phyloP scores from a whole-genome alignment of 2,888 invertebrate genomes.

The Gonocerus acuteangulatus region DNA sequence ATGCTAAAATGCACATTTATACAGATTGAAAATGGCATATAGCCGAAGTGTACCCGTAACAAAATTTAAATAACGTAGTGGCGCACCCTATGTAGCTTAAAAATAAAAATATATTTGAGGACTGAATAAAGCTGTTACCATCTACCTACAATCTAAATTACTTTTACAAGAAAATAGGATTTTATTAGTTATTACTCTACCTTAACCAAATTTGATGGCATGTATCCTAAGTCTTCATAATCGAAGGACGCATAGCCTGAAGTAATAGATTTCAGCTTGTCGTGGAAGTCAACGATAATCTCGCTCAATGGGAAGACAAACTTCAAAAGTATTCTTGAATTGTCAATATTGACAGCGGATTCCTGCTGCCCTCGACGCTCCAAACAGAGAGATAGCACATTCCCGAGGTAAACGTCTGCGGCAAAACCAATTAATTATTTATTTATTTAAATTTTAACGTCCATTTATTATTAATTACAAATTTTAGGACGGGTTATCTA shows the following conservation, averaged over 20 bases:
- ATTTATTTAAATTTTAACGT: too few species aligned
- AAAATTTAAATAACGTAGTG: too few species aligned
- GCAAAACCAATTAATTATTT: conserved; percentile 14
- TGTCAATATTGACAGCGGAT: conserved; percentile 69
- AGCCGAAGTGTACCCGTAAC: too few species aligned
- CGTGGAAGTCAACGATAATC: conserved; percentile 91
- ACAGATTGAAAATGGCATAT: too few species aligned
- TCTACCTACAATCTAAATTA: too few species aligned
- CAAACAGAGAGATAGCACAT: conserved; percentile 63
- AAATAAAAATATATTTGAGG: too few species aligned
- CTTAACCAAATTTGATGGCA: conserved; percentile 67
- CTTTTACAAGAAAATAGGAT: too few species aligned
- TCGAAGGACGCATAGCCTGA: conserved; percentile 95
- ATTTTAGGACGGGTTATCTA: too few species aligned
- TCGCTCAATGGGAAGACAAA: conserved; percentile 84
- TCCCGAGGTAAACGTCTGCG: conserved; percentile 60
- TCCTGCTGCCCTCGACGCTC: conserved; percentile 65
- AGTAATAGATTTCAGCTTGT: conserved; percentile 75
- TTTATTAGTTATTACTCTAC: conserved; percentile 48
- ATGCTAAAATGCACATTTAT: too few species aligned
- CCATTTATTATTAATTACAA: too few species aligned
- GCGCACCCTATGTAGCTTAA: too few species aligned
- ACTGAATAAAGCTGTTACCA: too few species aligned
- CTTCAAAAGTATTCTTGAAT: conserved; percentile 69
- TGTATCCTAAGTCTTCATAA: conserved; percentile 82